phyloP scores from a whole-genome alignment of 1,140 invertebrate species.

The Anadara kagoshimensis region DNA sequence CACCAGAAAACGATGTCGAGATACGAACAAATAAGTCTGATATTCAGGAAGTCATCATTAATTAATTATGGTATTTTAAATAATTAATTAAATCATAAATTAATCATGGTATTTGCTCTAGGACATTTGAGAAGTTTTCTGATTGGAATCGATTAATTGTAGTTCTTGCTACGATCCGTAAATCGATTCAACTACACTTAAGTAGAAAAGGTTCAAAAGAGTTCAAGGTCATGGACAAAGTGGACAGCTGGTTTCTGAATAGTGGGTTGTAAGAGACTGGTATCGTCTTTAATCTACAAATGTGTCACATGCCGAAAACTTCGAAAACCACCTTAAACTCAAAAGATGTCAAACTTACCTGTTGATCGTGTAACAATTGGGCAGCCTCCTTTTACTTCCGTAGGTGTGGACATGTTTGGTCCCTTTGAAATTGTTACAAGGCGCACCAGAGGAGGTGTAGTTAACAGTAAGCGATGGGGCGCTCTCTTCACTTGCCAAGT shows the following conservation, averaged over 20 bases:
- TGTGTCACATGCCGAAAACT: slow-evolving; percentile 42
- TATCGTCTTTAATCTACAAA: slow-evolving; percentile 38
- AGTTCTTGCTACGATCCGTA: background rate
- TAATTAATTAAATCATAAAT: background rate
- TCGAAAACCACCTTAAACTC: slow-evolving; percentile 2
- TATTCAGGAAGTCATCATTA: background rate
- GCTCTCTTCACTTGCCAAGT: too few relatives aligned
- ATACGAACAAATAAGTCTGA: background rate
- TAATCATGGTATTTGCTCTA: background rate
- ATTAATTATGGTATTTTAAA: too few relatives aligned
- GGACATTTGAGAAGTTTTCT: slow-evolving; percentile 2
- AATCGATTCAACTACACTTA: background rate
- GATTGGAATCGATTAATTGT: slow-evolving; percentile 5
- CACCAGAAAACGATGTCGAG: background rate
- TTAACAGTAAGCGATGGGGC: too few relatives aligned
- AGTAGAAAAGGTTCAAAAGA: background rate
- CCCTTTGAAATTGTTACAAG: too few relatives aligned
- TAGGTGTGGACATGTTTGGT: too few relatives aligned
- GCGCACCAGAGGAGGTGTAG: too few relatives aligned
- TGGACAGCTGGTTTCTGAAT: slow-evolving; percentile 36
- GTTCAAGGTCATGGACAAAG: background rate
- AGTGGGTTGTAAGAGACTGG: slow-evolving; percentile 19
- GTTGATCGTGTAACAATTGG: slow-evolving; percentile 17
- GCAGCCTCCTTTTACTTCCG: slow-evolving; percentile 26
- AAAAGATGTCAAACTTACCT: slow-evolving; percentile 49